Conservation (phyloP, 1,140 invertebrate species). For the Nephotettix cincticeps region DNA sequence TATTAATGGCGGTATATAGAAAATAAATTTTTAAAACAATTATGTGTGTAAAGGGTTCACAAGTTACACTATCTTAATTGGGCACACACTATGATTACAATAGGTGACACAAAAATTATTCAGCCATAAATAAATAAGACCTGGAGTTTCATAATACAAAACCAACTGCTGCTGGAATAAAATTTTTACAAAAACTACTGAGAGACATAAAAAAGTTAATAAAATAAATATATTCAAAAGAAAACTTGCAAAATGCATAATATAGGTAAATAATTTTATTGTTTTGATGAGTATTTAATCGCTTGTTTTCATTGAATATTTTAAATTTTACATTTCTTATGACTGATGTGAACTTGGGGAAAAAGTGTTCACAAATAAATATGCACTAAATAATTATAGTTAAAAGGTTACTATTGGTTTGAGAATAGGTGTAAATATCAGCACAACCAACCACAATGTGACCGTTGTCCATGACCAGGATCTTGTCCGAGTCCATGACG, state of each 20-base stretch:
- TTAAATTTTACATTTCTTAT: neutral
- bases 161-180: no score
- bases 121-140: no score
- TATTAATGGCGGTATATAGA: no score
- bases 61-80: no score
- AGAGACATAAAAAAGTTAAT: no score
- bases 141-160: no score
- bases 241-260: neutral
- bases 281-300: neutral
- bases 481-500: conserved; percentile 74
- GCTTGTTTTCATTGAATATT: neutral
- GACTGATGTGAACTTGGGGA: neutral
- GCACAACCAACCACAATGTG: conserved; percentile 42
- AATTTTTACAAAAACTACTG: no score
- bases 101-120: no score
- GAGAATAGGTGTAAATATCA: neutral
- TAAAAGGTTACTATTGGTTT: neutral
- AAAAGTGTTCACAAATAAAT: neutral
- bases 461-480: conserved; percentile 70
- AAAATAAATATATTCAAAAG: no score
- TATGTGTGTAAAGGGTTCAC: no score
- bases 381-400: neutral
- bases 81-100: no score
- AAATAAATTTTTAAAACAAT: no score
- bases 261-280: neutral